These are phyloP conservation scores for Heliothis peltigera DNA, from an alignment of 2,888 invertebrate genomes.

Conservation along the genomic window DNA sequence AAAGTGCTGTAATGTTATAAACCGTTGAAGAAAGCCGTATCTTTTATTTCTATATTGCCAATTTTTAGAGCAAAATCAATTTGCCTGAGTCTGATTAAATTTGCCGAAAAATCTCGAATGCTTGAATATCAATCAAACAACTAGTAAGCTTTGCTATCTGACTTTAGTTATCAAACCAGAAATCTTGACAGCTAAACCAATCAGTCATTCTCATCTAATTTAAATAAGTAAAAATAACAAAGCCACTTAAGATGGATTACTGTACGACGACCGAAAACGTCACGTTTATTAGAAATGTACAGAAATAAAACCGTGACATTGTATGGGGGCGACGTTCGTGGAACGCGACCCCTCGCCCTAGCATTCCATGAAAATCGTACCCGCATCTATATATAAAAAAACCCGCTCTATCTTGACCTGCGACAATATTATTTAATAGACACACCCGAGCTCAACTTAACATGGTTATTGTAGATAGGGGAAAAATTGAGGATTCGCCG, in stretches of 20 bases:
- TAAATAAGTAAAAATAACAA: conserved; percentile 17
- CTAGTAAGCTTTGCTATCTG: too few relatives aligned
- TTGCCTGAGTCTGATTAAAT: too few relatives aligned
- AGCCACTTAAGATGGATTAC: conserved; percentile 32
- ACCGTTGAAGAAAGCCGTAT: background rate
- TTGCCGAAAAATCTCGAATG: too few relatives aligned
- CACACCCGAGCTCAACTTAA: conserved; percentile 44
- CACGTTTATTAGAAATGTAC: conserved; percentile 44
- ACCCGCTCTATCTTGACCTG: conserved; percentile 57
- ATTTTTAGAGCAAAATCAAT: too few relatives aligned
- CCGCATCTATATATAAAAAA: conserved; percentile 55
- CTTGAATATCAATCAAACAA: too few relatives aligned
- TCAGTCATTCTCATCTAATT: too few relatives aligned
- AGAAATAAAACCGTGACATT: conserved; percentile 62
- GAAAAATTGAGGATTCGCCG: conserved; percentile 60
- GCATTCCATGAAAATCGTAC: conserved; percentile 62
- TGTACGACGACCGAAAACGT: conserved; percentile 19
- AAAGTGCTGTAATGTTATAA: conserved; percentile 11
- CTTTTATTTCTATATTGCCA: background rate
- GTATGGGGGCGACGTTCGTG: conserved; percentile 61
- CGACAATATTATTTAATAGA: conserved; percentile 41
- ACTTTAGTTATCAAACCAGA: too few relatives aligned
- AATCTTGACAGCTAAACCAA: too few relatives aligned
- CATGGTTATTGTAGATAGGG: conserved; percentile 52
- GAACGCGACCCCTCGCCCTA: conserved; percentile 58